A percentile compares a stretch with the other conserved stretches of the same genome.
Evolutionary conservation across 1,140 invertebrate species (phyloP).

Genomic region (Philotrypesis tridentata): DNA sequence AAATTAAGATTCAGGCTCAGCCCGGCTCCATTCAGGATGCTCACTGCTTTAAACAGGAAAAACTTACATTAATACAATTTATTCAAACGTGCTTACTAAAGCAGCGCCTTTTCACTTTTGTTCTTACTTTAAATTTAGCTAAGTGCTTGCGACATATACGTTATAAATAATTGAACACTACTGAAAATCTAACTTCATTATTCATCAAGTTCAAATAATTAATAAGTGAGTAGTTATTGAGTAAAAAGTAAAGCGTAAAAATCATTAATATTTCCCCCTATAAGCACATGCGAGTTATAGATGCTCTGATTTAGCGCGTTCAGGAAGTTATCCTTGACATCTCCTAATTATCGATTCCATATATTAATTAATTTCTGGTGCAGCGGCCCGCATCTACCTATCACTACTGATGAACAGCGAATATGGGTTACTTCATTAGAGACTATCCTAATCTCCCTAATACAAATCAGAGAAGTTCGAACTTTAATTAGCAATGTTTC

Average conservation of each 20-base stretch:
- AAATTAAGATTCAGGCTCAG: slow-evolving; percentile 88
- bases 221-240: too few species aligned
- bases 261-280: slow-evolving; percentile 10
- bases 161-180: too few species aligned
- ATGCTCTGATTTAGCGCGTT: background rate
- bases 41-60: slow-evolving; percentile 64
- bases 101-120: background rate
- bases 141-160: background rate
- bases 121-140: background rate
- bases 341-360: slow-evolving; percentile 18
- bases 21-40: slow-evolving; percentile 79
- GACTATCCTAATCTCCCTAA: too few species aligned
- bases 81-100: background rate
- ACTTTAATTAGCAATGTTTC: too few species aligned
- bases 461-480: too few species aligned
- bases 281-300: background rate
- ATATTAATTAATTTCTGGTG: slow-evolving; percentile 12
- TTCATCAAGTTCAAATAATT: background rate
- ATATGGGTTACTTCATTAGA: background rate
- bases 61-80: background rate
- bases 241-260: background rate
- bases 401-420: background rate
- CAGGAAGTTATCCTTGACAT: slow-evolving; percentile 31
- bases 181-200: background rate
- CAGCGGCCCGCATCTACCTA: background rate